Evolutionary conservation across 2,113 vertebrate genomes (phyloP), one percentile per base, ranked within the genome.

Genomic region (Triplophysa siluroides): DNA sequence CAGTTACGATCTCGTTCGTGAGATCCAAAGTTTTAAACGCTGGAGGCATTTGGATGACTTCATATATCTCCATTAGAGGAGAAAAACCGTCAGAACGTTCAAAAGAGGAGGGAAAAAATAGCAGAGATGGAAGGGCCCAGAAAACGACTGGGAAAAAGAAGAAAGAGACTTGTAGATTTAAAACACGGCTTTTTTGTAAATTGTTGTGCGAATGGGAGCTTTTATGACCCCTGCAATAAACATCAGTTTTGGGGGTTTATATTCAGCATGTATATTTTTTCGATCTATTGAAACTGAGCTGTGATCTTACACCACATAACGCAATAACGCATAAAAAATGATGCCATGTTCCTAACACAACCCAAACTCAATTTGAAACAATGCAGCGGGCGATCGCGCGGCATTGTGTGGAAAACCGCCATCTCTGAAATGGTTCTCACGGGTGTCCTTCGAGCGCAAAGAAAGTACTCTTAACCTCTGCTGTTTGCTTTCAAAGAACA

Each of bases 1-100:
- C 65, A 24, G 63, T 83, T 80, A 79, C 82, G 52, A 81, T 86
- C 85, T 89, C 74, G 24, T 86, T 88, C 91, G 78, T 77, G 78
- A 82, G 75, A 85, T 86, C 75, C 85, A 78, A 78, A 76, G 85
- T 89, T 85, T 91, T 90, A 83, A 89, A 87, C 88, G 91, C 80
- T 79, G 79, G 75, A 79, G 72, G 83, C 83, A 41, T 77, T 72
- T 50, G 52, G 72, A 72, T 47, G 33, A 82, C 79, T 83, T 83
- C 84, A 82, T 86, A 82, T 80, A 86, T 83, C 84, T 83, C 84
- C 84, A 82, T 86, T 86, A 86, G 63, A 78, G 70, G 78, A 58
- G 74, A 74, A 58, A 58, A 58, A 83, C 69, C 14, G 54, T 83
- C 79, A 83, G 38, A 47, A 29, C 66, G 75, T 79, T 83, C 68